These are phyloP conservation scores for Aviceda subcristata DNA, from an alignment of 2,113 vertebrate genomes.

Conservation along the genomic window DNA sequence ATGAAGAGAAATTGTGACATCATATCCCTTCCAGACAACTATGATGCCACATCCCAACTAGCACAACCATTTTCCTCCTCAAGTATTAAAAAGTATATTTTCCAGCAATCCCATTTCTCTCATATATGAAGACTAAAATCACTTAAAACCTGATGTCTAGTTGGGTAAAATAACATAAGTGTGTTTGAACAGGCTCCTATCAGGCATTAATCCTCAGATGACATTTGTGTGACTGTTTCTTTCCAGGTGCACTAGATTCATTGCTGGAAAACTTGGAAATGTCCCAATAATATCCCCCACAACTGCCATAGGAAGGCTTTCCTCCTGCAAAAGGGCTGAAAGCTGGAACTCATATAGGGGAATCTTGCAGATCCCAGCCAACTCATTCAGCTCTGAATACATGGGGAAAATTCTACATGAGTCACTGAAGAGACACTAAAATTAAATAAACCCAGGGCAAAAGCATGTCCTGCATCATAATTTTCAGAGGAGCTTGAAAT, in stretches of 20 bases:
- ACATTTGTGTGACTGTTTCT: neutral
- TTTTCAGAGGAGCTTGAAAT: neutral
- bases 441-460: neutral
- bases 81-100: neutral
- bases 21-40: neutral
- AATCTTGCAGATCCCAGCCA: neutral
- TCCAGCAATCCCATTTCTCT: neutral
- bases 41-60: neutral
- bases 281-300: neutral
- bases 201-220: neutral
- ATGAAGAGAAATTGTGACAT: neutral
- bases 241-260: neutral
- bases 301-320: neutral
- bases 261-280: neutral
- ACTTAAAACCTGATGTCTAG: neutral
- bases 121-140: neutral
- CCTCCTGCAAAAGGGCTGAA: neutral
- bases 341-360: neutral
- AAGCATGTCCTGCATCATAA: neutral
- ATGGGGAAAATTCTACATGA: neutral
- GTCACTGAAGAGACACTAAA: neutral
- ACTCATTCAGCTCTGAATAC: neutral
- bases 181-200: neutral
- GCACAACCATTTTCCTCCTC: neutral
- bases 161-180: fast-evolving